Conservation (phyloP, 2,113 vertebrate species). For the Xiphophorus maculatus region DNA sequence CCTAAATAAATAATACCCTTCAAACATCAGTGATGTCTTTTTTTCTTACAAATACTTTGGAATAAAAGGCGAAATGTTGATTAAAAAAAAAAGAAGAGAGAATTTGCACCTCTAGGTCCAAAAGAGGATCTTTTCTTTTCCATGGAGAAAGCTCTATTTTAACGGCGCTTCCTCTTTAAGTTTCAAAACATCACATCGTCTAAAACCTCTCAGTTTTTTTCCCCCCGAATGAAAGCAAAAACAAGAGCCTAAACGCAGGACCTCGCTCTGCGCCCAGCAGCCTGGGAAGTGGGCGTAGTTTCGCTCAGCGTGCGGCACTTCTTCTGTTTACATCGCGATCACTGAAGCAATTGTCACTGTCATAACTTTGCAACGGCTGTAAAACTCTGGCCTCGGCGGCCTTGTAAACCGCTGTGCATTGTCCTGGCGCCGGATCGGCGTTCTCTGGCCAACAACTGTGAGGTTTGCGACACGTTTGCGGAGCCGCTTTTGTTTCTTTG, state of each 20-base stretch:
- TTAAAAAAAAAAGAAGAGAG: not conserved
- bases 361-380: slow-evolving; percentile 17
- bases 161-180: not conserved
- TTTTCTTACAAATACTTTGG: no score
- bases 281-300: not conserved
- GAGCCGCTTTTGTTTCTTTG: not conserved
- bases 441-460: slow-evolving; percentile 12
- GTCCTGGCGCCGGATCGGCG: slow-evolving; percentile 5
- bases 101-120: not conserved
- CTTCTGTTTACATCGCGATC: not conserved
- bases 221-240: no score
- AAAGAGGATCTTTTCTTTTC: no score
- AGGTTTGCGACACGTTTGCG: not conserved
- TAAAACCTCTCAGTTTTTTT: not conserved
- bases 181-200: not conserved
- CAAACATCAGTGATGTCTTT: no score
- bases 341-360: not conserved
- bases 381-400: not conserved
- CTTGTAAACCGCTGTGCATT: not conserved
- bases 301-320: not conserved
- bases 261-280: no score
- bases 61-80: no score
- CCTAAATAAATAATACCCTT: no score
- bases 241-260: no score
- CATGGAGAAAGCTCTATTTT: not conserved